A percentile compares a stretch with the other conserved stretches of the same genome.
Evolutionary conservation across 2,888 invertebrate genomes (phyloP).

Genomic region (Glyphotaelius pellucidus): DNA sequence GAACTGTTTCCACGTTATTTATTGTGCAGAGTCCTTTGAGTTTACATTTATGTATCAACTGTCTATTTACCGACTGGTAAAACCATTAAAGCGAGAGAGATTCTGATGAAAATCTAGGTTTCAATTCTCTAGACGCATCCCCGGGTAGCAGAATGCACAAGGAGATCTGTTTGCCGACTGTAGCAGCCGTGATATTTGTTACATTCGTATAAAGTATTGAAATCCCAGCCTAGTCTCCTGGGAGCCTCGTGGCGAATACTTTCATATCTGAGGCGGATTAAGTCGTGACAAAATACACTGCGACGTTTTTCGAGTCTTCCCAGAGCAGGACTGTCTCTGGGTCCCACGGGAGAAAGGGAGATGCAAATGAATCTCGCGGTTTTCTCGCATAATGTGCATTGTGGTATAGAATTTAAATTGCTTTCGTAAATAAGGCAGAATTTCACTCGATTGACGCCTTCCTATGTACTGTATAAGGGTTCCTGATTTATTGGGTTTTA

Average conservation of each 20-base stretch:
- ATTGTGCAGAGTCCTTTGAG: neutral
- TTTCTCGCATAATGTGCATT: conserved; percentile 41
- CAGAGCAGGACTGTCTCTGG: conserved; percentile 39
- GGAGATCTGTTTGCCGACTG: neutral
- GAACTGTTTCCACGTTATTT: neutral
- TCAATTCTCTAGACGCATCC: conserved; percentile 2
- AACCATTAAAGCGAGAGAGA: conserved; percentile 15
- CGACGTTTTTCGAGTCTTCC: conserved; percentile 50
- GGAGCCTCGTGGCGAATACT: conserved; percentile 11
- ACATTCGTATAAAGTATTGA: conserved; percentile 17
- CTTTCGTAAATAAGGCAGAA: conserved; percentile 3
- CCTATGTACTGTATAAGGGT: neutral
- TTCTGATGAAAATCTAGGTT: conserved; percentile 15
- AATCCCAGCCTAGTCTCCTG: conserved; percentile 23
- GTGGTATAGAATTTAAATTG: conserved; percentile 45
- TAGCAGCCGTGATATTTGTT: neutral
- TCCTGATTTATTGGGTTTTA: conserved; percentile 7
- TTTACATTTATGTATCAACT: neutral
- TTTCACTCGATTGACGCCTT: conserved; percentile 14
- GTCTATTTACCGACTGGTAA: conserved; percentile 8
- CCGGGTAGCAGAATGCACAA: neutral
- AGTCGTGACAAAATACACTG: conserved; percentile 37
- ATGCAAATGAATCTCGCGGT: conserved; percentile 45
- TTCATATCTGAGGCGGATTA: conserved; percentile 44
- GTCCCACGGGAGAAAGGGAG: conserved; percentile 4